Percentiles rank a stretch among this genome's conserved stretches.
Conservation (phyloP, 2,888 invertebrate genomes). For the Pilophorus perplexus region DNA sequence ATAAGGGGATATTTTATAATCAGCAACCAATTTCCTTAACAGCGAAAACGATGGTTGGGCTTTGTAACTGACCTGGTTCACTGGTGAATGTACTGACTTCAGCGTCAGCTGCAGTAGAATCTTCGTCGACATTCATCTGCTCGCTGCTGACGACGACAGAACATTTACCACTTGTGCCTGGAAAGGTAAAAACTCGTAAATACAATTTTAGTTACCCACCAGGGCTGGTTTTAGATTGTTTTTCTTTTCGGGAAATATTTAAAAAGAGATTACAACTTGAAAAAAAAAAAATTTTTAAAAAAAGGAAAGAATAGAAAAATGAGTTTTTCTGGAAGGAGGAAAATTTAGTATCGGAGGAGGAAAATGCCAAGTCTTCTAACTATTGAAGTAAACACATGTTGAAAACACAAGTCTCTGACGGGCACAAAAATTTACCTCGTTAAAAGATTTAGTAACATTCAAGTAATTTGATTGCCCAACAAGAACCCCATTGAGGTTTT, state of each 20-base stretch:
- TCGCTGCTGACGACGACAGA: slow-evolving; percentile 47
- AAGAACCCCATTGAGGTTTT: background rate
- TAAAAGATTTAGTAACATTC: background rate
- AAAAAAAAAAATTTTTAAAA: background rate
- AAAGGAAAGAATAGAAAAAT: too few species aligned
- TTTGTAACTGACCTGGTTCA: slow-evolving; percentile 46
- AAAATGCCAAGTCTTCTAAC: too few species aligned
- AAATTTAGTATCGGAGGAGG: too few species aligned
- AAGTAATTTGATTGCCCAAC: background rate
- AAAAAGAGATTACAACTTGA: background rate
- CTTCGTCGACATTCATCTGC: slow-evolving; percentile 52
- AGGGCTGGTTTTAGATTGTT: too few species aligned
- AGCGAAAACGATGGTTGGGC: too few species aligned
- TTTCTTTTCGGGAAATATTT: background rate
- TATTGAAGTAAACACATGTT: too few species aligned
- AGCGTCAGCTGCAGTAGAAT: slow-evolving; percentile 71
- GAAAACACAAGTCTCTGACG: too few species aligned
- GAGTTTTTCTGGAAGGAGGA: too few species aligned
- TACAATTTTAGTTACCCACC: background rate
- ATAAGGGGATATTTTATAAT: too few species aligned
- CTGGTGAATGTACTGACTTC: slow-evolving; percentile 72
- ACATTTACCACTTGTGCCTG: slow-evolving; percentile 47
- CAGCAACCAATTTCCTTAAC: too few species aligned
- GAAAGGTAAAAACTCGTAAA: background rate
- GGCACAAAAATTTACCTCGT: background rate